Evolutionary conservation across 2,888 invertebrate genomes (phyloP).

Genomic region (Monoplex corrugatus): DNA sequence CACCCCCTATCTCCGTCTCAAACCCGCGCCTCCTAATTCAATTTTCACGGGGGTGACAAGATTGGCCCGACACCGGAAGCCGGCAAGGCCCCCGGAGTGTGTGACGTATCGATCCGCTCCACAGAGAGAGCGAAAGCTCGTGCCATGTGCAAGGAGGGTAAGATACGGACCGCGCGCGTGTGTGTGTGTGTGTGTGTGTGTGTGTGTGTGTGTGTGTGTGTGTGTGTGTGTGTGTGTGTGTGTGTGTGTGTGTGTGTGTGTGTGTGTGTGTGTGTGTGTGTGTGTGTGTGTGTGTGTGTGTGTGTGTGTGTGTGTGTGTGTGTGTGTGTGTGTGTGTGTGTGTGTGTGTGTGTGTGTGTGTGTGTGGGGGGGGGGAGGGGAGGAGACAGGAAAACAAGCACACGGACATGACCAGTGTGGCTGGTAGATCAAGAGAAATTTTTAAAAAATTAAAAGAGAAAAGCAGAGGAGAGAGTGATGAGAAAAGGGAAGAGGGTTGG

Average conservation of each 20-base stretch:
- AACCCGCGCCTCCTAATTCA: slow-evolving; percentile 26
- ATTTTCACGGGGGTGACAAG: slow-evolving; percentile 37
- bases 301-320: no score
- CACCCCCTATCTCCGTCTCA: not conserved
- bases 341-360: not conserved
- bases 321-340: no score
- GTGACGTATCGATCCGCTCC: not conserved
- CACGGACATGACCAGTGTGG: not conserved
- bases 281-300: no score
- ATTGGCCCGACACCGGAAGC: slow-evolving; percentile 38
- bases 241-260: no score
- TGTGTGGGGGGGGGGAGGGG: not conserved
- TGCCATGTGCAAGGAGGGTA: no score
- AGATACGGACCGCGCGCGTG: no score
- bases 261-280: no score
- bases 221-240: no score
- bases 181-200: no score
- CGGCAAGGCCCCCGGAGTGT: not conserved
- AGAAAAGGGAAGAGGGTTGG: not conserved
- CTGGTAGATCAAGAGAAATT: not conserved
- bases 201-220: no score
- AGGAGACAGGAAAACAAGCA: not conserved
- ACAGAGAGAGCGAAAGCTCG: no score
- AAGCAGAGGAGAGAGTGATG: not conserved
- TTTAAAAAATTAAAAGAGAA: not conserved